Conservation (phyloP, 2,888 invertebrate species). For the Corbicula japonica region DNA sequence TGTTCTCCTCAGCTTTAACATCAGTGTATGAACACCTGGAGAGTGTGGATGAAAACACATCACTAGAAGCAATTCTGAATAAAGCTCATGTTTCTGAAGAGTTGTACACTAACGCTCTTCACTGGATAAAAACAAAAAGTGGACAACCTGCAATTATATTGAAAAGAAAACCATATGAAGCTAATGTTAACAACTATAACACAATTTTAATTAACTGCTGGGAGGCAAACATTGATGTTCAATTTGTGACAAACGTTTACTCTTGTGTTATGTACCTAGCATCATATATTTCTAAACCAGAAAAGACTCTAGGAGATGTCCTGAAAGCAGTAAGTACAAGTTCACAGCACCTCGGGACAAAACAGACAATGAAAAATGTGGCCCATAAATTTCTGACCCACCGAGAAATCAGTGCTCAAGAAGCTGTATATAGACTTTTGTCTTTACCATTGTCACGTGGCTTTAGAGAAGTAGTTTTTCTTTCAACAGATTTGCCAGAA, state of each 20-base stretch:
- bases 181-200: conserved; percentile 47
- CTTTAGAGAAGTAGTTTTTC: conserved; percentile 37
- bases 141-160: conserved; percentile 49
- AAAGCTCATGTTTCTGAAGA: conserved; percentile 38
- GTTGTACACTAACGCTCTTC: conserved; percentile 31
- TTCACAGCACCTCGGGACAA: conserved; percentile 21
- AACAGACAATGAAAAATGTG: conserved; percentile 35
- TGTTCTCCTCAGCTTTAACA: conserved; percentile 22
- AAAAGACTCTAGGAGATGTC: conserved; percentile 49
- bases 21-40: conserved; percentile 35
- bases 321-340: conserved; percentile 39
- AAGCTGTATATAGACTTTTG: conserved; percentile 44
- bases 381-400: conserved; percentile 52
- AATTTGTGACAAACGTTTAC: conserved; percentile 58
- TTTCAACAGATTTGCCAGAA: conserved; percentile 51
- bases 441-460: conserved; percentile 38
- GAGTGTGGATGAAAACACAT: conserved; percentile 1
- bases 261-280: conserved; percentile 63
- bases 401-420: conserved; percentile 54
- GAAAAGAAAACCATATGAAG: conserved; percentile 30
- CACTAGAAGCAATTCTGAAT: conserved; percentile 29
- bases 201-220: conserved; percentile 34
- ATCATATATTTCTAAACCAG: conserved; percentile 61
- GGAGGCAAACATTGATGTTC: conserved; percentile 65
- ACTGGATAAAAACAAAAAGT: conserved; percentile 53